Evolutionary conservation across 2,797 vertebrate species (phyloP), one percentile per base, ranked within the genome.

Genomic region (Carduelis carduelis): DNA sequence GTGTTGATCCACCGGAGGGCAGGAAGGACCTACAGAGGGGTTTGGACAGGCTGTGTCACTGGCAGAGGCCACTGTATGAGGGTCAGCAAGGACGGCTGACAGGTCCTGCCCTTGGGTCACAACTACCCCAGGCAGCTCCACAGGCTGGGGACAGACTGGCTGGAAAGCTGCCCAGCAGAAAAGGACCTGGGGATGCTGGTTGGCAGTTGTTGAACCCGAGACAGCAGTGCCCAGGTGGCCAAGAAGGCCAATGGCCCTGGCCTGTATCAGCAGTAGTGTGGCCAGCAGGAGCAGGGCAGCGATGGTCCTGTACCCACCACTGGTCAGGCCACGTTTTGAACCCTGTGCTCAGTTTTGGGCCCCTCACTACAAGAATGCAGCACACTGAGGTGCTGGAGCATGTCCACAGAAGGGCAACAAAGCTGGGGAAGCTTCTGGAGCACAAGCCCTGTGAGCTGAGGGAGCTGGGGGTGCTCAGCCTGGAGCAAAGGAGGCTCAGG

Each of bases 231-330:
- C 23, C 35, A 61, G 47, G 10, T 32, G 22, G 23, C 35, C 57
- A 78, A 59, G 37, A 26, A 16, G 12, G 8, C 9, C 39, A 60
- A 3, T 27, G 30, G 26, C 24, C 17, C 17, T 47, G 69, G 55
- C 32, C 41, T 32, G 12, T 1, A 6, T 9, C 26, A 75, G 34
- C 6, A 35, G 3, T 1, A 6, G 10, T 6, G 34, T 61, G 55
- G 30, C 30, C 34, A 53, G 68, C 21, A 30, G 16, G 24, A 60
- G 1, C n/a, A 39, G 39, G 26, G 30, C 17, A n/a, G 17, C 0
- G 5, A 46, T 9, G 0, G 2, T 0, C 8, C 34, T 35, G 21
- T 20, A 32, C 14, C 4, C 0, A 0, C 34, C 30, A 47, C 21
- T 35, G 47, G 14, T 32, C 39, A 4, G 77, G 18, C 8, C 21